phyloP scores from a whole-genome alignment of 2,797 vertebrate species.

The Prunella strophiata region DNA sequence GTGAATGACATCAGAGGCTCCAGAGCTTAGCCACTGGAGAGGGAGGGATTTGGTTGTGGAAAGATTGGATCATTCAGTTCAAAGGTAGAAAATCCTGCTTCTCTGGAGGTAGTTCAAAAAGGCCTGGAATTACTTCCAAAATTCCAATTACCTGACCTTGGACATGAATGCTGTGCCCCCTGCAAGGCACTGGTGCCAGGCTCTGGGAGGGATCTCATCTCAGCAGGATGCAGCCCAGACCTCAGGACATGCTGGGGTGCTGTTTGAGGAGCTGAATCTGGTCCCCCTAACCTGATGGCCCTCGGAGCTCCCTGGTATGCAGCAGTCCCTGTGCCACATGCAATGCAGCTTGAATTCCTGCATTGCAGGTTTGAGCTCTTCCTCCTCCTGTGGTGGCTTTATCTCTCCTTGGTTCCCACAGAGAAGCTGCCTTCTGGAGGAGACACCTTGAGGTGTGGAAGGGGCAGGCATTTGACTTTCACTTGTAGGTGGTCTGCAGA shows the following conservation, averaged over 20 bases:
- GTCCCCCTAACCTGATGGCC: accelerated
- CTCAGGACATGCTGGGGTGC: background rate
- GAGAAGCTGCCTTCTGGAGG: background rate
- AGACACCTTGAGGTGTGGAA: background rate
- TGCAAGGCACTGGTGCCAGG: background rate
- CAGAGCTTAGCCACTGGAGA: background rate
- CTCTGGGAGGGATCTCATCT: background rate
- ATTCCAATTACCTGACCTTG: background rate
- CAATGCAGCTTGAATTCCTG: background rate
- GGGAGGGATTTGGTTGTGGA: background rate
- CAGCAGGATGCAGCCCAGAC: background rate
- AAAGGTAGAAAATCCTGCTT: slow-evolving; percentile 21
- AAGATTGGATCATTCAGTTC: slow-evolving; percentile 17
- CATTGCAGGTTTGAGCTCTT: background rate
- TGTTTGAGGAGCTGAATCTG: background rate
- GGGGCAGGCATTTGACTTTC: background rate
- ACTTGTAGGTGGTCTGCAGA: background rate
- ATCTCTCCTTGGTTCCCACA: background rate
- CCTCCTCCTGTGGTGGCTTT: background rate
- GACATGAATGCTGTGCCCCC: background rate
- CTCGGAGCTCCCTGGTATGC: background rate
- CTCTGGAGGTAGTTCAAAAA: background rate
- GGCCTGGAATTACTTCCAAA: background rate
- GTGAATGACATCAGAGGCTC: background rate
- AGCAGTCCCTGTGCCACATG: background rate